Evolutionary conservation across 2,888 invertebrate genomes (phyloP).

Genomic region (Acleris cristana): DNA sequence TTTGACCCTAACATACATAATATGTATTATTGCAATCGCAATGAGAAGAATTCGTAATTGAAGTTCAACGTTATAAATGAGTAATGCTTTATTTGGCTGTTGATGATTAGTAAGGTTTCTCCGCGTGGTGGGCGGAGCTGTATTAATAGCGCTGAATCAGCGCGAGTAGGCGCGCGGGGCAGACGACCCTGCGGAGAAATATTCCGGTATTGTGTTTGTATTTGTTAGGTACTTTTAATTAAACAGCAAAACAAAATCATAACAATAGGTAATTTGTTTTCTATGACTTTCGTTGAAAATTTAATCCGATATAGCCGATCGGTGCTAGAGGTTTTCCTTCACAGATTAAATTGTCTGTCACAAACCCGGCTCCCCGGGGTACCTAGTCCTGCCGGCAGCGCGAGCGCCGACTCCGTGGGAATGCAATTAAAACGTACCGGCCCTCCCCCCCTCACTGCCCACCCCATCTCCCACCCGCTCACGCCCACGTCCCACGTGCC

Average conservation of each 20-base stretch:
- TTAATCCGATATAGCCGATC: not conserved
- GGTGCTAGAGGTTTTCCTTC: not conserved
- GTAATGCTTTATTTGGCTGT: no score
- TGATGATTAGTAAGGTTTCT: no score
- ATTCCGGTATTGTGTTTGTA: not conserved
- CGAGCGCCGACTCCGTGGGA: slow-evolving; percentile 1
- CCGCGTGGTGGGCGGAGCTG: no score
- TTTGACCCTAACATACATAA: no score
- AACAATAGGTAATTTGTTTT: no score
- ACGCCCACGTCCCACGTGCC: slow-evolving; percentile 17
- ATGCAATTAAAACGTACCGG: slow-evolving; percentile 30
- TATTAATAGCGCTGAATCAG: not conserved
- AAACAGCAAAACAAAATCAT: not conserved
- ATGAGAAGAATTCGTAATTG: no score
- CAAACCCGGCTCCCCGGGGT: not conserved
- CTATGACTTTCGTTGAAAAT: not conserved
- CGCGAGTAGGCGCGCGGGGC: not conserved
- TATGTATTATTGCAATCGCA: no score
- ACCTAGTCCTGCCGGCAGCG: no score
- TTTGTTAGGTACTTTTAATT: not conserved
- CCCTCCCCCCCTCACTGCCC: not conserved
- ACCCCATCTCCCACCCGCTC: not conserved
- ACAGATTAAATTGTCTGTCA: not conserved
- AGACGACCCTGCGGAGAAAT: not conserved
- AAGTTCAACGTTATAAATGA: no score